phyloP scores from a whole-genome alignment of 2,113 vertebrate genomes.

The Channa argus region DNA sequence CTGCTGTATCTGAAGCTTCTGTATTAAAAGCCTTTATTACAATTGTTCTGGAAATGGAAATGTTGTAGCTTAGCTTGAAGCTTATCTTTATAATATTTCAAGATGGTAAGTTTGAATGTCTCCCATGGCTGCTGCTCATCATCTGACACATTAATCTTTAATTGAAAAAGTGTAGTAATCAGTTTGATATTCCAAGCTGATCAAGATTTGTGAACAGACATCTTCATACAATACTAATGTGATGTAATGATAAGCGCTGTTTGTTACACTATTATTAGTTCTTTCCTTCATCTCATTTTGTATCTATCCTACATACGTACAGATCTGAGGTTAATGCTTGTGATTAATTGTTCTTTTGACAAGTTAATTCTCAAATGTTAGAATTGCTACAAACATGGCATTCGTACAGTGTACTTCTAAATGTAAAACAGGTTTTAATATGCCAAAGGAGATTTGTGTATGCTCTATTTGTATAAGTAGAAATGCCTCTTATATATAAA shows the following conservation, averaged over 20 bases:
- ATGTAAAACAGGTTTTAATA: too few relatives aligned
- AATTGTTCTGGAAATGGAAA: too few relatives aligned
- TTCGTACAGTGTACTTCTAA: too few relatives aligned
- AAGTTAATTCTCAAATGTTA: too few relatives aligned
- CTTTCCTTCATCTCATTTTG: background rate
- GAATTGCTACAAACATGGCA: background rate
- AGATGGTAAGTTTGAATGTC: background rate
- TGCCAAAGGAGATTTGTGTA: background rate
- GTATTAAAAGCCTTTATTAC: too few relatives aligned
- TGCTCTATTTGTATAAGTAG: background rate
- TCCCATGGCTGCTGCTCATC: background rate
- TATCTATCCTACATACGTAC: background rate
- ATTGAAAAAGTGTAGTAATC: slow-evolving; percentile 51
- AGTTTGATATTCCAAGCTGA: slow-evolving; percentile 36
- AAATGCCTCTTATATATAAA: background rate
- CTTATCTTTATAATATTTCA: too few relatives aligned
- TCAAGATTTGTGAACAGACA: too few relatives aligned
- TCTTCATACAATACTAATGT: background rate
- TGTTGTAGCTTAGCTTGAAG: too few relatives aligned
- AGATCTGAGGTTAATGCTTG: background rate
- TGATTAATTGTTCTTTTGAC: too few relatives aligned
- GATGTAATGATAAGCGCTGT: background rate
- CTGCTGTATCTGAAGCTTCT: too few relatives aligned
- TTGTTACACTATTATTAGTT: too few relatives aligned
- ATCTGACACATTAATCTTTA: slow-evolving; percentile 1